Percentiles rank a stretch among this genome's conserved stretches.
phyloP scores from a whole-genome alignment of 2,113 vertebrate species.

The Campylorhamphus procurvoides region DNA sequence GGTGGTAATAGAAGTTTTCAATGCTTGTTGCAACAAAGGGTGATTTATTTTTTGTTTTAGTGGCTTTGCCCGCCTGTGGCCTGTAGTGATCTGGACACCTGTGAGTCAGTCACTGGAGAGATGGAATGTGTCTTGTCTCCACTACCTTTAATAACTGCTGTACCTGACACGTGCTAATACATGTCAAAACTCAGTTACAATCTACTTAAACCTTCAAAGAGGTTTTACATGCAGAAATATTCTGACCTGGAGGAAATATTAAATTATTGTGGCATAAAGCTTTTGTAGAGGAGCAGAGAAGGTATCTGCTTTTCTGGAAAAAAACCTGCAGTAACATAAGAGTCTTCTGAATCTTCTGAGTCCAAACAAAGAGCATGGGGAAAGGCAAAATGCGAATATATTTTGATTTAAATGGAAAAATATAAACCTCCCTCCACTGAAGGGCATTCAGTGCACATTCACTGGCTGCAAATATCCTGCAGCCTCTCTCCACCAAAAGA shows the following conservation, averaged over 20 bases:
- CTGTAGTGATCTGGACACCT: conserved; percentile 46
- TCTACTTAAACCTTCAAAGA: conserved; percentile 59
- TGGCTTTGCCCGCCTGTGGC: not conserved
- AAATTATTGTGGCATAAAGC: conserved; percentile 47
- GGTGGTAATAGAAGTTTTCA: not conserved
- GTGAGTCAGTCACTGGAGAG: not conserved
- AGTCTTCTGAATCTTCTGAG: not conserved
- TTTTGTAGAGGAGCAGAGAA: conserved; percentile 19
- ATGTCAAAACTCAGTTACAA: conserved; percentile 52
- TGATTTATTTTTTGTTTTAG: not conserved
- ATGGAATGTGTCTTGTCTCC: conserved; percentile 59
- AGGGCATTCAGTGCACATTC: not conserved
- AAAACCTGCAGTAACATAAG: not conserved
- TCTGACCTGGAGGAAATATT: conserved; percentile 65
- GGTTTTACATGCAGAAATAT: conserved; percentile 43
- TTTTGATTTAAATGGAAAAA: not conserved
- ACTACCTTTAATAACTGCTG: not conserved
- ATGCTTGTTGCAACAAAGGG: not conserved
- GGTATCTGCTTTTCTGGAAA: not conserved
- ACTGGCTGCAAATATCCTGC: not conserved
- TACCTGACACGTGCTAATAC: conserved; percentile 41
- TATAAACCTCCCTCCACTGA: not conserved
- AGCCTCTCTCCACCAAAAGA: not conserved
- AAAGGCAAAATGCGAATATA: not conserved
- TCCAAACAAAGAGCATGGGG: not conserved